Evolutionary conservation across 2,888 invertebrate genomes (phyloP), one percentile per base, ranked within the genome.

Genomic region (Eurois occulta): DNA sequence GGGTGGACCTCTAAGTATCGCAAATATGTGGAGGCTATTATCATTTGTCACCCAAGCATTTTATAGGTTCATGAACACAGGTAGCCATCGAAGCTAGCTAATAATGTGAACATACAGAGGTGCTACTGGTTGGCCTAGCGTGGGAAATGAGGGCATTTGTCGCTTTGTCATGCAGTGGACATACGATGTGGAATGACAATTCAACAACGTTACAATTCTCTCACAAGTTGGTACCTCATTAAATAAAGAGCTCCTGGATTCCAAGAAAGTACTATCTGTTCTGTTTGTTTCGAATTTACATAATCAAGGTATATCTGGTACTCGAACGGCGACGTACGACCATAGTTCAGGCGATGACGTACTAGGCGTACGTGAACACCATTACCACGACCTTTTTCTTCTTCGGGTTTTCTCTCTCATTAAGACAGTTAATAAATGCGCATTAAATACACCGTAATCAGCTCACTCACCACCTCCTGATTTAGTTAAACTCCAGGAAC

Each of bases 121-220:
- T 24, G 24, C 10, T 60, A 16, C 24, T 46, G 24, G 24, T 28
- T 60, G 28, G 18, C n/a, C 28, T 24, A 28, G 71, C 52, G 60
- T 75, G 58, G 75, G 60, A 75, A 75, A 75, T 46, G 24, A 75
- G 75, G 28, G 3, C 58, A 75, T 75, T 28, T 28, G 38, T 4
- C 35, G 46, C 46, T 38, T 75, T 75, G 28, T 75, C 18, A 38
- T 46, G 46, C 24, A 28, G 24, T 60, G 18, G 60, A 75, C 58
- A 18, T 46, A 41, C 28, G 10, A 35, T n/a, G 74, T 35, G 43
- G 58, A 75, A 46, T 75, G 28, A 7, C 46, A 35, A 60, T 24
- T 5, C n/a, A 28, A 75, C 24, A 41, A 60, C 10, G 24, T 8
- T 24, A 52, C 24, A 10, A 48, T 48, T 48, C 48, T 48, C 8